Evolutionary conservation across 2,797 vertebrate genomes (phyloP).

Genomic region (Protosalanx chinensis): DNA sequence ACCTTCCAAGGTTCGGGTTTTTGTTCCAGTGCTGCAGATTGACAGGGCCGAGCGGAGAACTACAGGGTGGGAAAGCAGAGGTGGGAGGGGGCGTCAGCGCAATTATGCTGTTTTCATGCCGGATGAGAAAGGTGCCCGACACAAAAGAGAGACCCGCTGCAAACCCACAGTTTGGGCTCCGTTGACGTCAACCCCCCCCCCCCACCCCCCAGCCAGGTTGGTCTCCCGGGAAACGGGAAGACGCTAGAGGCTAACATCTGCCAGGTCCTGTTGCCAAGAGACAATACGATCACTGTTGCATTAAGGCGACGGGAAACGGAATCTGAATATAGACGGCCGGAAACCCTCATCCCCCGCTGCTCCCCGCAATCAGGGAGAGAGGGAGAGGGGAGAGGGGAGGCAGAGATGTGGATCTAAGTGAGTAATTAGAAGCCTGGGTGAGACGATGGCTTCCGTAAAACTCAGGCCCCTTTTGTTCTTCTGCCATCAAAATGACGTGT

Average conservation of each 20-base stretch:
- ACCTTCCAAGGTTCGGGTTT: slow-evolving; percentile 19
- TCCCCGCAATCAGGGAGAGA: slow-evolving; percentile 14
- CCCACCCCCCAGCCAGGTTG: slow-evolving; percentile 5
- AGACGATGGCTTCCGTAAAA: background rate
- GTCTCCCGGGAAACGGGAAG: slow-evolving; percentile 25
- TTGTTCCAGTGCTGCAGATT: slow-evolving; percentile 31
- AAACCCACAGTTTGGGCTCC: slow-evolving; percentile 26
- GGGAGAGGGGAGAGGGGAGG: background rate
- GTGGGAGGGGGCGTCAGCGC: too few species aligned
- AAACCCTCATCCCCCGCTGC: background rate
- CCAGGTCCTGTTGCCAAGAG: slow-evolving; percentile 15
- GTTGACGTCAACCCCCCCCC: slow-evolving; percentile 13
- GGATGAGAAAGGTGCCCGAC: slow-evolving; percentile 32
- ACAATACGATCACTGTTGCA: slow-evolving; percentile 32
- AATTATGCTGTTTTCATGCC: background rate
- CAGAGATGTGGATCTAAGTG: background rate
- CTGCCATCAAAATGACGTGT: background rate
- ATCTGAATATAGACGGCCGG: background rate
- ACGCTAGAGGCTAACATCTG: slow-evolving; percentile 18
- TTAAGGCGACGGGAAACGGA: slow-evolving; percentile 21
- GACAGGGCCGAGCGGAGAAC: slow-evolving; percentile 13
- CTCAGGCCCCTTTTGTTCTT: background rate
- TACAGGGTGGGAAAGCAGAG: background rate
- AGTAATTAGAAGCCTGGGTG: background rate
- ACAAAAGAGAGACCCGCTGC: slow-evolving; percentile 27